Evolutionary conservation across 2,797 vertebrate genomes (phyloP).

Genomic region (Hoplostethus mediterraneus): DNA sequence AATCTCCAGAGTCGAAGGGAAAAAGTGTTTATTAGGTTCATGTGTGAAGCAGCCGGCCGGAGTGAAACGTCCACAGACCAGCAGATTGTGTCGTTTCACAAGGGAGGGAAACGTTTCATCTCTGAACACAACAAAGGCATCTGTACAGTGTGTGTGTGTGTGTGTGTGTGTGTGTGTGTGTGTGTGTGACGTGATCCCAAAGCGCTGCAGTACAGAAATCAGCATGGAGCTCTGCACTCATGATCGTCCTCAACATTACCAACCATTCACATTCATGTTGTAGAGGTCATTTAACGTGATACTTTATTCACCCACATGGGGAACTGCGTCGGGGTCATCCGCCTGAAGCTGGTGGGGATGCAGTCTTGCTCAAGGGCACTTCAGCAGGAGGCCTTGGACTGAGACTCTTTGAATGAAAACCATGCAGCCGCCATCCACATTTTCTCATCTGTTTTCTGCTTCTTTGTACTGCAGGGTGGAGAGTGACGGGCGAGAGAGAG

Average conservation of each 20-base stretch:
- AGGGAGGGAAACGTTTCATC: slow-evolving; percentile 46
- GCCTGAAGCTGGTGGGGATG: no score
- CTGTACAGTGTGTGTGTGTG: slow-evolving; percentile 15
- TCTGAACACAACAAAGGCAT: slow-evolving; percentile 32
- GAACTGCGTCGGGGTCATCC: no score
- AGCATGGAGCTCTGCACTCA: neutral
- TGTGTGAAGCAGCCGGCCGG: slow-evolving; percentile 64
- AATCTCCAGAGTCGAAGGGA: slow-evolving; percentile 63
- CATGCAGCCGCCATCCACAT: neutral
- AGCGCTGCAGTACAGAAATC: neutral
- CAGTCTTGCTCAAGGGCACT: no score
- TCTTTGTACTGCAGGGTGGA: neutral
- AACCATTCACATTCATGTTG: neutral
- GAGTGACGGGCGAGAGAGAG: neutral
- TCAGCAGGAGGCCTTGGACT: no score
- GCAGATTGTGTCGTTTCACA: slow-evolving; percentile 46
- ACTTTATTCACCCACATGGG: neutral
- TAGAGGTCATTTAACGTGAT: neutral
- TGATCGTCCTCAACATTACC: neutral
- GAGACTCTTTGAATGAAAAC: no score
- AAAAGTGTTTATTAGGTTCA: slow-evolving; percentile 74
- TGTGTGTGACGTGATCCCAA: neutral
- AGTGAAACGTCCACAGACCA: slow-evolving; percentile 56
- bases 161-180: slow-evolving; percentile 12
- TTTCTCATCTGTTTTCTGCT: neutral